Base-by-base conservation (phyloP, 2,797 vertebrate genomes). In the Liparis tanakae region DNA sequence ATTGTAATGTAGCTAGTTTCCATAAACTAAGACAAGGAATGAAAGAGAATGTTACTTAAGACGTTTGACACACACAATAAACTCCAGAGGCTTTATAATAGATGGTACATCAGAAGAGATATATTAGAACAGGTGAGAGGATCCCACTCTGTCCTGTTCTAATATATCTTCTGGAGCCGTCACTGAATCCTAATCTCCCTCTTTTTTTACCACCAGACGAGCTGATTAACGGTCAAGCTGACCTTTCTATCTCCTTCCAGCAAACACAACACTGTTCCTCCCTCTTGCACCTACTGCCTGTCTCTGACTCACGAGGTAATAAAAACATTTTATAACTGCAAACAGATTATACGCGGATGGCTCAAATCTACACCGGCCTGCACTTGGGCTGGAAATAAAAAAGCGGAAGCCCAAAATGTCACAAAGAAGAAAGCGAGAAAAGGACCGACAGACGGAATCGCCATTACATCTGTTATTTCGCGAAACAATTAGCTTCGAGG, bases 251-350 rank as follows among this genome's bases (percentile, higher is more conserved):
- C 56, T 85, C 72, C 74, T 73, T 88, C 60, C 74, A 81, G 81
- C 71, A 73, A 83, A 86, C 77, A 81, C 67, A 85, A 77, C 59
- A 84, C 83, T 89, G 88, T 82, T 72, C 82, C 70, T 85, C 74
- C 72, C 34, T 54, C 74, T 86, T 73, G 72, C 56, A 74, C 80
- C 74, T 39, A 50, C 44, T 72, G 75, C 80, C 79, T 83, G 72
- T 53, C 67, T 83, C 85, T 84, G 57, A 88, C 83, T 87, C 84
- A 72, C 50, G 5, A 79, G 66, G 74, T 67, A 80, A 79, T 92
- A 90, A 92, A 71, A 94, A 91, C 33, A 41, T 79, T 87, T 76
- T 76, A 83, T 80, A 83, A 90, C 81, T 78, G 78, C 81, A 84
- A 88, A 88, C 76, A 91, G 75, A 87, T 88, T 80, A 80, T 59